Evolutionary conservation across 2,888 invertebrate species (phyloP), one percentile per base, ranked within the genome.

Genomic region (Drosophila stalkeri): DNA sequence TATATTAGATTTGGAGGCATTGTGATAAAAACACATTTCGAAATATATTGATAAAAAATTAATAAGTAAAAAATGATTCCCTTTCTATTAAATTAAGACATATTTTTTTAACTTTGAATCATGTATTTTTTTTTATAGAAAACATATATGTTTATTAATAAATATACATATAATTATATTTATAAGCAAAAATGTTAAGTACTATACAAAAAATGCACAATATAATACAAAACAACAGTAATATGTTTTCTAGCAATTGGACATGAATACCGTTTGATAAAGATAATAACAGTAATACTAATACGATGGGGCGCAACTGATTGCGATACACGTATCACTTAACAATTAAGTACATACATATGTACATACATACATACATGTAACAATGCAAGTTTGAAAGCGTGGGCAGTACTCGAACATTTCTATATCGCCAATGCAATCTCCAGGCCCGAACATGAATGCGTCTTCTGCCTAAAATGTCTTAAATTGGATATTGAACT

Each of bases 361-460:
- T 3, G 4, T 27, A 23, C 4, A 4, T 23, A 27, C 27, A 6
- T 27, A 79, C 89, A 62, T 68, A 89, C 89, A 68, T 71, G 63
- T 57, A 44, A 84, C 49, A 31, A 43, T 70, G 18, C 80, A 91
- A 6, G 86, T 82, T 54, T 83, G 71, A 20, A 35, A 44, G 51
- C 91, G 75, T 11, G 0, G 1, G 55, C 72, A 55, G 0, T 59
- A 63, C 67, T 91, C 91, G 31, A 88, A 54, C 37, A 91, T 51
- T 64, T 81, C 92, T 27, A 84, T 72, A 54, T 90, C 90, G 2
- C 91, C 92, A 64, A 92, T 75, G 52, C 83, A 80, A 64, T 92
- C 92, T 16, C 92, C 92, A 3, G 92, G 86, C 9, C 91, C 91
- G 51, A 80, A 77, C 16, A 90, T 77, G 3, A 72, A 70, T n/a